Percentiles rank a stretch among this genome's conserved stretches.
Conservation (phyloP, 2,888 invertebrate genomes). For the Pseudococcus longispinus region DNA sequence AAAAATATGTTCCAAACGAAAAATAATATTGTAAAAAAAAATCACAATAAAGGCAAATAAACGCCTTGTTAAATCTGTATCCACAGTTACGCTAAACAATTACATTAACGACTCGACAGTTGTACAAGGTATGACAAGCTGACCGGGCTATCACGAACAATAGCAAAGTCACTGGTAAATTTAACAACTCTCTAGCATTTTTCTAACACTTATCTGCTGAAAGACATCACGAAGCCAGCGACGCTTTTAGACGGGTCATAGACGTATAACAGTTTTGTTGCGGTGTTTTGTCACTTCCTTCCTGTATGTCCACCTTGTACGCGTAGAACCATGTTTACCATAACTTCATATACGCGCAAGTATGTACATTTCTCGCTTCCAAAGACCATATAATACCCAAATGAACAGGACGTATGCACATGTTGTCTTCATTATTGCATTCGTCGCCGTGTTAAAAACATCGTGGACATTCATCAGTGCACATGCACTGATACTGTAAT, state of each 20-base stretch:
- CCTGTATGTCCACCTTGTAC: slow-evolving; percentile 28
- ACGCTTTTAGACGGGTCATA: slow-evolving; percentile 29
- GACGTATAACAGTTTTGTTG: slow-evolving; percentile 31
- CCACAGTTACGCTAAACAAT: slow-evolving; percentile 31
- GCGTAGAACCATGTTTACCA: neutral
- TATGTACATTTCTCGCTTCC: neutral
- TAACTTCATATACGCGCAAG: neutral
- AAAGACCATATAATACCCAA: neutral
- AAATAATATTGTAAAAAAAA: neutral
- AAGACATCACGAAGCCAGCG: neutral
- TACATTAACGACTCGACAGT: slow-evolving; percentile 6
- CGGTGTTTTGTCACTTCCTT: slow-evolving; percentile 39
- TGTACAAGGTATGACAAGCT: neutral
- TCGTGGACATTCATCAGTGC: slow-evolving; percentile 2
- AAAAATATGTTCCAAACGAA: neutral
- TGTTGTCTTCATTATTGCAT: slow-evolving; percentile 35
- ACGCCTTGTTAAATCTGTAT: slow-evolving; percentile 3
- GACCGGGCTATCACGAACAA: slow-evolving; percentile 35
- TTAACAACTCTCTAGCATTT: slow-evolving; percentile 2
- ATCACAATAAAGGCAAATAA: neutral
- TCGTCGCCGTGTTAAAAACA: neutral
- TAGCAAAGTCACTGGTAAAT: slow-evolving; percentile 10
- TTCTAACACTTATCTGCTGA: slow-evolving; percentile 18
- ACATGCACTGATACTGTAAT: slow-evolving; percentile 14
- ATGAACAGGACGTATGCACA: slow-evolving; percentile 28